Percentiles rank a stretch among this genome's conserved stretches.
These are phyloP conservation scores for Aphis craccivora DNA, from an alignment of 1,140 invertebrate species.

Conservation along the genomic window DNA sequence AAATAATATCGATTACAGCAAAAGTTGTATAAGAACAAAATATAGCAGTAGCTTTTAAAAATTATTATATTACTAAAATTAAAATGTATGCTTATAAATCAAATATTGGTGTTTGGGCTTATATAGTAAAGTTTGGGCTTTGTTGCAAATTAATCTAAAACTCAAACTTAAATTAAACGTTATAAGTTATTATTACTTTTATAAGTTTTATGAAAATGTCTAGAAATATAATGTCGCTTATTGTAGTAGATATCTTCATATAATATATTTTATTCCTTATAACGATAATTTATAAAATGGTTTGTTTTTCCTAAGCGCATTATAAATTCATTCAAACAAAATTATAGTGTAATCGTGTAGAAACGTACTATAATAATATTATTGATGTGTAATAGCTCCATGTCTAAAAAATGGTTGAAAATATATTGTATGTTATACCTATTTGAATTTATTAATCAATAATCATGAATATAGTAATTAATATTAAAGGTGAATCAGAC, in stretches of 20 bases:
- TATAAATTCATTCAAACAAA: too few relatives aligned
- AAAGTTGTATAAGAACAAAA: not conserved
- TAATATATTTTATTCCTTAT: not conserved
- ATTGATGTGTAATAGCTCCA: not conserved
- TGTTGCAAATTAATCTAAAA: not conserved
- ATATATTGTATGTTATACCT: not conserved
- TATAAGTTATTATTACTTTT: not conserved
- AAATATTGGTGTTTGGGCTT: not conserved
- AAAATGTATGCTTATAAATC: not conserved
- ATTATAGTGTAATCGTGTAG: not conserved
- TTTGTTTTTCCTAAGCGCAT: not conserved
- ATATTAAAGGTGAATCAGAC: too few relatives aligned
- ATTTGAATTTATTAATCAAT: not conserved
- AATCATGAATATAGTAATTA: not conserved
- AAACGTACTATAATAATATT: not conserved
- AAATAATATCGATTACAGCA: not conserved
- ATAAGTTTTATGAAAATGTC: not conserved
- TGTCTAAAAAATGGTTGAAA: not conserved
- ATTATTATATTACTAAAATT: not conserved
- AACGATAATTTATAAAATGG: not conserved
- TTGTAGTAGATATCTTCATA: not conserved
- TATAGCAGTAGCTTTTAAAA: not conserved
- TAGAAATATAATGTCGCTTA: not conserved
- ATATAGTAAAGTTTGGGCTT: not conserved
- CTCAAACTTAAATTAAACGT: slow-evolving; percentile 1